Base-by-base conservation (phyloP, 1,140 invertebrate genomes). In the Leptopilina clavipes region DNA sequence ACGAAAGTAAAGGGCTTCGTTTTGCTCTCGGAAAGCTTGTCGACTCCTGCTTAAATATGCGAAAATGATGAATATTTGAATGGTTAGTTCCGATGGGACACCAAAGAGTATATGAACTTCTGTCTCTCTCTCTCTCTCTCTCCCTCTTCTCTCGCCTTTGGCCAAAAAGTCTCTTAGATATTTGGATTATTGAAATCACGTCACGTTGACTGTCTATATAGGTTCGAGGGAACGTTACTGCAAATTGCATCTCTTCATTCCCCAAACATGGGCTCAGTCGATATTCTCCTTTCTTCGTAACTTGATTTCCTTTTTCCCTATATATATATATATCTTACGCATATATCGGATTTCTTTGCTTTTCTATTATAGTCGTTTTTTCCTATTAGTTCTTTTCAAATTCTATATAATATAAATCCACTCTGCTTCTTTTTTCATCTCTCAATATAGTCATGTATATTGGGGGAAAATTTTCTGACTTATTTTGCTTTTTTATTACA, bases 1-100 rank as follows among this genome's bases (percentile, higher is more conserved):
- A 25, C 54, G 18, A 25, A 8, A 22, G 54, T 22, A 59, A 19
- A 25, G 56, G 56, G 56, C 56, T 14, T 22, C 19, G 56, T 65
- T 65, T 12, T 19, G 10, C 56, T 65, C 56, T 25, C 14, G 56
- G 25, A 65, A 65, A 65, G 56, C 56, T 65, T 65, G 56, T 22
- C 56, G 56, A 65, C 25, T 25, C 56, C 22, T 65, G 56, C 56
- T 65, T 25, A 65, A 65, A 65, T 65, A 65, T 65, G 56, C 56
- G 10, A 65, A 25, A 65, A 31, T 65, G 56, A 65, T 65, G 56
- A 65, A 65, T 65, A 65, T 65, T 65, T 65, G 8, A 65, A 65
- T 25, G 19, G 56, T 65, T 22, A 10, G 11, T 65, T 65, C 56
- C 56, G 22, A 14, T 65, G 56, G 22, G 22, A 65, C 8, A 22